These are phyloP conservation scores for Heterodera filipjevi DNA, from an alignment of 2,888 invertebrate genomes.

Conservation along the genomic window DNA sequence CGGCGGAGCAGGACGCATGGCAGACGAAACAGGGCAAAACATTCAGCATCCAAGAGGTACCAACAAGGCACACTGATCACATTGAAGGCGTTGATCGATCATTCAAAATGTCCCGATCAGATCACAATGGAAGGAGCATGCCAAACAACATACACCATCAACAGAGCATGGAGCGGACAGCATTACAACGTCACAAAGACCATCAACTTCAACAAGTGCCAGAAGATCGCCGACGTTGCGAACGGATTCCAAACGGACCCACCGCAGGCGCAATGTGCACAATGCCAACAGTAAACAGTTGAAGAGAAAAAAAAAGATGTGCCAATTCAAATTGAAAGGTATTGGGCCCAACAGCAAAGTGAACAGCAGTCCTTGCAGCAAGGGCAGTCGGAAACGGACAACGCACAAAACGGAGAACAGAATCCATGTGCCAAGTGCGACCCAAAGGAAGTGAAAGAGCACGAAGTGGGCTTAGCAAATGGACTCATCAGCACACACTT, in stretches of 20 bases:
- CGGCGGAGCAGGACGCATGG: slow-evolving; percentile 12
- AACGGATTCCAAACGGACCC: slow-evolving; percentile 41
- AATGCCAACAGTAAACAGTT: slow-evolving; percentile 24
- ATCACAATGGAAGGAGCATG: slow-evolving; percentile 40
- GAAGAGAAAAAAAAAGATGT: not conserved
- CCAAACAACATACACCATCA: slow-evolving; percentile 37
- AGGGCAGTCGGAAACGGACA: not conserved
- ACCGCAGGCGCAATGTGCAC: slow-evolving; percentile 36
- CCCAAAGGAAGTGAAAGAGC: slow-evolving; percentile 30
- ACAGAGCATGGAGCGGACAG: slow-evolving; percentile 27
- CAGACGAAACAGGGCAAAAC: slow-evolving; percentile 28
- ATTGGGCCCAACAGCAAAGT: not conserved
- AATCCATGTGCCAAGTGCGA: slow-evolving; percentile 37
- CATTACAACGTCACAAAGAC: slow-evolving; percentile 66
- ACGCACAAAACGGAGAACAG: not conserved
- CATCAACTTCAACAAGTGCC: slow-evolving; percentile 67
- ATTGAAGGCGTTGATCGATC: slow-evolving; percentile 14
- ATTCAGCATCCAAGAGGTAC: slow-evolving; percentile 38
- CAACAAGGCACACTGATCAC: too few relatives aligned
- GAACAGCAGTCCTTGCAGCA: not conserved
- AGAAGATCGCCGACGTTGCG: slow-evolving; percentile 54
- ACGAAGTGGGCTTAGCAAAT: slow-evolving; percentile 9
- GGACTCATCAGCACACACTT: not conserved
- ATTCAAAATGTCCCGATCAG: slow-evolving; percentile 15
- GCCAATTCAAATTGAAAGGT: not conserved